Conservation (phyloP, 2,797 vertebrate genomes). For the Peromyscus melanophrys region DNA sequence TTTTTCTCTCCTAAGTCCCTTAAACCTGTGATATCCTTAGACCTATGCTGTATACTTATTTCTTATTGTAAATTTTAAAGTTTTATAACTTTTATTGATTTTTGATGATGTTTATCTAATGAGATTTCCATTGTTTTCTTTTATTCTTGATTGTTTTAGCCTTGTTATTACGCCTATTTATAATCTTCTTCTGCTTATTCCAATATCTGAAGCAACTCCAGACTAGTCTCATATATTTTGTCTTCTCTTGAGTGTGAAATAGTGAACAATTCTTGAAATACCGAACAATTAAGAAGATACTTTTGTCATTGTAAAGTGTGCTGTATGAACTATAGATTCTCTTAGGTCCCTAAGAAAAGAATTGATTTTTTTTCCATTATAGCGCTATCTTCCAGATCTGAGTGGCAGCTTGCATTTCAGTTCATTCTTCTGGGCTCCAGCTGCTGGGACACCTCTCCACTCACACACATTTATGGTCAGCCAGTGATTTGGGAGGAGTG, state of each 20-base stretch:
- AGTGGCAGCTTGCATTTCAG: not conserved
- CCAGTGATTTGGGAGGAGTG: not conserved
- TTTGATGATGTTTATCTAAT: not conserved
- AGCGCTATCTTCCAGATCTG: not conserved
- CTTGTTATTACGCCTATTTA: not conserved
- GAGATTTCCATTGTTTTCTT: not conserved
- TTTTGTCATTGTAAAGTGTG: not conserved
- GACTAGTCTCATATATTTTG: not conserved
- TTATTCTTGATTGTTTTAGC: not conserved
- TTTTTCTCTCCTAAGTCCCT: not conserved
- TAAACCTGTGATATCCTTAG: not conserved
- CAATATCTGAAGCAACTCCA: not conserved
- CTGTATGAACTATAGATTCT: not conserved
- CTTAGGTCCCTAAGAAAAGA: not conserved
- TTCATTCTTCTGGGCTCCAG: not conserved
- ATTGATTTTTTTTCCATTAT: not conserved
- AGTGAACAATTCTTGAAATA: not conserved
- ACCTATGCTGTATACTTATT: not conserved
- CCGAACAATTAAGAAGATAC: not conserved
- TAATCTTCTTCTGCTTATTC: not conserved
- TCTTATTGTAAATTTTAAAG: not conserved
- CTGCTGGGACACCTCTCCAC: not conserved
- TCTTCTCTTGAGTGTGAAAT: not conserved
- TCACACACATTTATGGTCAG: not conserved
- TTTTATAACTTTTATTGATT: conserved; percentile 45